Evolutionary conservation across 2,888 invertebrate genomes (phyloP).

Genomic region (Hymenopus coronatus): DNA sequence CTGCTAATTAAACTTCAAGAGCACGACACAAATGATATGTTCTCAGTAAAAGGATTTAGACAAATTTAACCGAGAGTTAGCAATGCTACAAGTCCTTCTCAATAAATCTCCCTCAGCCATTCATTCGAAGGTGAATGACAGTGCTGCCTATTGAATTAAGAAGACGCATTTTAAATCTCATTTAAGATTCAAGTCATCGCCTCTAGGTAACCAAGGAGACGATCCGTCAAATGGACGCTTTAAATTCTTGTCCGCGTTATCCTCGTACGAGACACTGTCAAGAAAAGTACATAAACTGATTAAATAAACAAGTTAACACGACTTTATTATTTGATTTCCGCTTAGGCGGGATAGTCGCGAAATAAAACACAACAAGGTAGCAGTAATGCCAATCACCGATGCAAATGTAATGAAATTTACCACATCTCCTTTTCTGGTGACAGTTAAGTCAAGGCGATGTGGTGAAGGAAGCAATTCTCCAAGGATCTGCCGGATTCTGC

Average conservation of each 20-base stretch:
- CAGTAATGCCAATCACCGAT: constrained; percentile 28
- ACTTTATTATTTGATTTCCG: constrained; percentile 6
- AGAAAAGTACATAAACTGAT: constrained; percentile 5
- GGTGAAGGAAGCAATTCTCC: background rate
- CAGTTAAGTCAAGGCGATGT: background rate
- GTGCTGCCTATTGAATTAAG: background rate
- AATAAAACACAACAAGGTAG: background rate
- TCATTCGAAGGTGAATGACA: background rate
- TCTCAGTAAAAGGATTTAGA: background rate
- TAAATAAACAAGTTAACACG: constrained; percentile 6
- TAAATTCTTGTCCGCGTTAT: background rate
- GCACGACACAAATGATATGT: background rate
- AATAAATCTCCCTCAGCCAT: background rate
- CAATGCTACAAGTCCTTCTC: background rate
- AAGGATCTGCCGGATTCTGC: background rate
- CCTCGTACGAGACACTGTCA: background rate
- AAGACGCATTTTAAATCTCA: background rate
- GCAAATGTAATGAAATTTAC: constrained; percentile 32
- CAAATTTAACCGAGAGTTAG: background rate
- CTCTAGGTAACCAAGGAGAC: background rate
- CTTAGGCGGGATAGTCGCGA: background rate
- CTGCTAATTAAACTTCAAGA: background rate
- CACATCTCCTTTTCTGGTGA: constrained; percentile 7
- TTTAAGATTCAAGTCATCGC: background rate
- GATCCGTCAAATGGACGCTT: background rate